A percentile compares a stretch with the other conserved stretches of the same genome.
phyloP scores from a whole-genome alignment of 2,888 invertebrate species.

The Cenopis cana region DNA sequence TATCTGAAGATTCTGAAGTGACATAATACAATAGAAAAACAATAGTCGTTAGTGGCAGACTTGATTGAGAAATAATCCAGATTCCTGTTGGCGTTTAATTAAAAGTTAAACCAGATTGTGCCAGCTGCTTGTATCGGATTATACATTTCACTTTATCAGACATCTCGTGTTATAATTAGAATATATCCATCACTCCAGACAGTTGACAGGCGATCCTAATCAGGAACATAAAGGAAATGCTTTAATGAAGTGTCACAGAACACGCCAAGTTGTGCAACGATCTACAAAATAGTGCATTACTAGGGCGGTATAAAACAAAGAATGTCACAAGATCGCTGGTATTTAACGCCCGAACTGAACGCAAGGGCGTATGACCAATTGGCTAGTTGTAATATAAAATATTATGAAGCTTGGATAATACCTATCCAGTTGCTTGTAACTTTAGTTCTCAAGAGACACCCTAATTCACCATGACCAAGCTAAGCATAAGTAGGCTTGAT shows the following conservation, averaged over 20 bases:
- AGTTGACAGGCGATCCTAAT: conserved; percentile 32
- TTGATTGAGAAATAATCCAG: conserved; percentile 21
- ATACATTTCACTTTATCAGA: conserved; percentile 21
- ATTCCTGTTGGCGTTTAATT: conserved; percentile 18
- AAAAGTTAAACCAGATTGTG: conserved; percentile 27
- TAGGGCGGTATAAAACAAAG: no score
- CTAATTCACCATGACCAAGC: no score
- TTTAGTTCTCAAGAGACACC: no score
- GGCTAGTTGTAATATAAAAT: no score
- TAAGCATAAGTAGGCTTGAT: no score
- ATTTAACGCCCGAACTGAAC: no score
- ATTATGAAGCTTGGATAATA: no score
- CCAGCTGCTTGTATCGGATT: conserved; percentile 3
- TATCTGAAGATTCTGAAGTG: not conserved
- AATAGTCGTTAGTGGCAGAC: not conserved
- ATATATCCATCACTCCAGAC: conserved; percentile 13
- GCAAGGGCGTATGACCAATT: no score
- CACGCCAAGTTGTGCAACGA: conserved; percentile 33
- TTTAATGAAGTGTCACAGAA: conserved; percentile 19
- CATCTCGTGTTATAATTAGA: conserved; percentile 24
- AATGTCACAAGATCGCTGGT: no score
- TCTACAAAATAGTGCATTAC: conserved; percentile 10
- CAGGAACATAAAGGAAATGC: conserved; percentile 28
- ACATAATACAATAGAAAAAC: not conserved
- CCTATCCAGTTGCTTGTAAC: no score